These are phyloP conservation scores for Neoascia interrupta DNA, from an alignment of 2,888 invertebrate species.

Conservation along the genomic window DNA sequence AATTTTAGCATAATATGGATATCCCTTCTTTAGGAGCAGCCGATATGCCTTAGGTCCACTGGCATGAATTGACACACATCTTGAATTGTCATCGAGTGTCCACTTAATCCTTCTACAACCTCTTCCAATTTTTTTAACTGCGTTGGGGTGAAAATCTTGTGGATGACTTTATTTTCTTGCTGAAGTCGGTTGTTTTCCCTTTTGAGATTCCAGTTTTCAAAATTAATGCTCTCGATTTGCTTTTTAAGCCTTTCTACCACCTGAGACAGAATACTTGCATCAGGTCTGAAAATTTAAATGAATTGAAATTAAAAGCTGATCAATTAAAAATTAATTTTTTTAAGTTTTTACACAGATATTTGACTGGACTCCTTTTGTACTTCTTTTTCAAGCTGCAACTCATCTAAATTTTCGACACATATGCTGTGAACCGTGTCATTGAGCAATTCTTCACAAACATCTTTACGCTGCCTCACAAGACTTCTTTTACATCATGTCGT, in stretches of 20 bases:
- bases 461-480: too few species aligned
- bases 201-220: not conserved
- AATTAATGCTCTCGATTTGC: not conserved
- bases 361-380: too few species aligned
- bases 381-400: not conserved
- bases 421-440: not conserved
- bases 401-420: not conserved
- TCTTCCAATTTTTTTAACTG: not conserved
- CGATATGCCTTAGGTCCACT: not conserved
- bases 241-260: not conserved
- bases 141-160: not conserved
- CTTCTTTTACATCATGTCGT: not conserved
- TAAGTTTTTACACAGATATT: too few species aligned
- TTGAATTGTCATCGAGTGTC: not conserved
- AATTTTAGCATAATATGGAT: not conserved
- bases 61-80: not conserved
- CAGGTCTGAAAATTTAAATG: too few species aligned
- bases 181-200: not conserved
- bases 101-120: not conserved
- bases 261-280: too few species aligned
- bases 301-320: too few species aligned
- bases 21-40: not conserved
- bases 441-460: not conserved
- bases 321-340: too few species aligned
- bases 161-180: not conserved